These are phyloP conservation scores for Pelochelys cantorii DNA, from an alignment of 2,797 vertebrate species.

Conservation along the genomic window DNA sequence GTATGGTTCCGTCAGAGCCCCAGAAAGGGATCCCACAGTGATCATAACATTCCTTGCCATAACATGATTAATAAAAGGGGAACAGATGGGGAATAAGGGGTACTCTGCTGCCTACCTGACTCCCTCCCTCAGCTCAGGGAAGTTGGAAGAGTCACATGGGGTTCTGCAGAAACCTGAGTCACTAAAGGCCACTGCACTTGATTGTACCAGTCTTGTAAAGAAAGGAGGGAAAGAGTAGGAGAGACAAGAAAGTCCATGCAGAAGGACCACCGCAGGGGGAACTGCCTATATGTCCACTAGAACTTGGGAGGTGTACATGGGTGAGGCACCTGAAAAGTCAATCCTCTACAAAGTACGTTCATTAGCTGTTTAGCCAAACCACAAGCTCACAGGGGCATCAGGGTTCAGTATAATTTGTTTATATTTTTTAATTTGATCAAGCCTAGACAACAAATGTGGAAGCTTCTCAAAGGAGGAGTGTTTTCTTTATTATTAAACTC, in stretches of 20 bases:
- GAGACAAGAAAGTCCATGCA: neutral
- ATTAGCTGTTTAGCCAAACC: neutral
- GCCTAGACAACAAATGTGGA: neutral
- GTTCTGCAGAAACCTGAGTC: neutral
- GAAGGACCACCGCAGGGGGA: neutral
- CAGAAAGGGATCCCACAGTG: neutral
- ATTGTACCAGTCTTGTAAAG: conserved; percentile 11
- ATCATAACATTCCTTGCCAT: neutral
- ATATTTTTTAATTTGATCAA: neutral
- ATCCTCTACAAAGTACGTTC: neutral
- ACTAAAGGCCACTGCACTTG: neutral
- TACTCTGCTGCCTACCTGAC: neutral
- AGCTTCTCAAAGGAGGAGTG: neutral
- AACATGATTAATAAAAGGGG: neutral
- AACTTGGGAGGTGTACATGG: neutral
- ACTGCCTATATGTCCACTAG: neutral
- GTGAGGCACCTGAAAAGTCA: neutral
- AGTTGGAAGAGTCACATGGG: conserved; percentile 26
- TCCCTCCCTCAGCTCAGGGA: neutral
- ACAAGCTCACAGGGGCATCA: conserved; percentile 7
- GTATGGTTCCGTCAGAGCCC: neutral
- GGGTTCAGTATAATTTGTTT: neutral
- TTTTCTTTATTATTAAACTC: neutral
- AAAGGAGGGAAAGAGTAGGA: neutral
- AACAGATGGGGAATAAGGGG: conserved; percentile 32